Evolutionary conservation across 2,113 vertebrate genomes (phyloP), one percentile per base, ranked within the genome.

Genomic region (Tricholaema leucomelas): DNA sequence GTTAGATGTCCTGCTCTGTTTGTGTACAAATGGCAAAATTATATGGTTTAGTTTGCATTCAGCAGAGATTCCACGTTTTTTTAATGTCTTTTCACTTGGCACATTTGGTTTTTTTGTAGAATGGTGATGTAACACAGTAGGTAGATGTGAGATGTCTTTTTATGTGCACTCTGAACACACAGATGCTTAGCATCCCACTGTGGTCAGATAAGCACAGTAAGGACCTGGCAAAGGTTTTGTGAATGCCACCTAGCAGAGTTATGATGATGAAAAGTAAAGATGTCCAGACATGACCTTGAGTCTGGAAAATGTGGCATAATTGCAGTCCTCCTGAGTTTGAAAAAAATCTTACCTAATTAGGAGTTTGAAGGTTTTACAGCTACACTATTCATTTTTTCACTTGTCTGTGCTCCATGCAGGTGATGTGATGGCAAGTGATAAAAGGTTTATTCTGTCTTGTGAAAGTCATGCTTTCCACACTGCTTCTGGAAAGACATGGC

Each of bases 291-390:
- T 91, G 54, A 52, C 66, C 73, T 78, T 78, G 72, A 74, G 65
- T 90, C 56, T 97, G 92, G 89, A 95, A 95, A 95, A 77, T 60
- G 30, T 79, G 76, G 36, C 40, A 8, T 89, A 82, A 87, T 79
- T 85, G 61, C 12, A 78, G 16, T 87, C 27, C 80, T 95, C 42
- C 74, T 85, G 79, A 88, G 88, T 36, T n/a, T n/a, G 78, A 73
- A 92, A 82, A 75, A 55, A 87, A 31, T 38, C 60, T 90, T 91
- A 67, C 87, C 50, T 85, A 38, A 59, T 88, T 81, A 75, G 86
- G 77, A 48, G 52, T 77, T 74, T 93, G 84, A 91, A 92, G 54
- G 38, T 89, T 93, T 96, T 83, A 35, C 38, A 66, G 88, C 85
- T 86, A 63, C 55, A 55, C 17, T 5, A 5, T 76, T 61, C 17